These are phyloP conservation scores for Salmo trutta DNA, from an alignment of 2,797 vertebrate genomes.

Conservation along the genomic window DNA sequence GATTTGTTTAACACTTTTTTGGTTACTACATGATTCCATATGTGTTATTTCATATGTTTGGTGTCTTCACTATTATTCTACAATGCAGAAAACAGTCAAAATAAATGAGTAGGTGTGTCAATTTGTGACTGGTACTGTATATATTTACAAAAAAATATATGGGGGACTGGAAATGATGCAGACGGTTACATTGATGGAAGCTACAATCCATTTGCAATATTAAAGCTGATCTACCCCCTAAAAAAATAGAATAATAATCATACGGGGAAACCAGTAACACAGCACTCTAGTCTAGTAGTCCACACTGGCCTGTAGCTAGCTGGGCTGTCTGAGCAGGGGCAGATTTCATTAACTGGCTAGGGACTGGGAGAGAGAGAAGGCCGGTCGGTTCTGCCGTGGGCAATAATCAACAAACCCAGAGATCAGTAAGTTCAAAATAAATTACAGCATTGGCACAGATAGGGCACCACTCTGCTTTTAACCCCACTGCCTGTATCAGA, in stretches of 20 bases:
- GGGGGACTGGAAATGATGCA: too few species aligned
- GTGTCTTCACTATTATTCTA: too few species aligned
- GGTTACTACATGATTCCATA: too few species aligned
- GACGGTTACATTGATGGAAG: too few species aligned
- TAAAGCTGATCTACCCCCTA: too few species aligned
- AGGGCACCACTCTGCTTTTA: slow-evolving; percentile 61
- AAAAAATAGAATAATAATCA: slow-evolving; percentile 6
- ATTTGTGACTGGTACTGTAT: too few species aligned
- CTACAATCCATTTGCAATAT: too few species aligned
- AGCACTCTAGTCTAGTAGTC: neutral
- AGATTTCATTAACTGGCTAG: slow-evolving; percentile 49
- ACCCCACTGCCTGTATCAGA: slow-evolving; percentile 67
- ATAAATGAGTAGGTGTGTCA: too few species aligned
- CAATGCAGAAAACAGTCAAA: too few species aligned
- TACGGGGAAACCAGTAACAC: slow-evolving; percentile 25
- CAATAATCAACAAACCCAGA: slow-evolving; percentile 76
- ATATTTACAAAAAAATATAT: too few species aligned
- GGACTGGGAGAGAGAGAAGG: slow-evolving; percentile 32
- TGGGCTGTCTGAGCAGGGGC: neutral
- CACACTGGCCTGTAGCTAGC: neutral
- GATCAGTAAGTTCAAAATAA: slow-evolving; percentile 76
- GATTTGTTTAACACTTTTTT: too few species aligned
- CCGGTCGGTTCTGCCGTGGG: slow-evolving; percentile 63
- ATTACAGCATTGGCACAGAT: slow-evolving; percentile 66
- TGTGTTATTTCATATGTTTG: too few species aligned